Conservation (phyloP, 1,140 invertebrate species). For the Brachionus sp. region DNA sequence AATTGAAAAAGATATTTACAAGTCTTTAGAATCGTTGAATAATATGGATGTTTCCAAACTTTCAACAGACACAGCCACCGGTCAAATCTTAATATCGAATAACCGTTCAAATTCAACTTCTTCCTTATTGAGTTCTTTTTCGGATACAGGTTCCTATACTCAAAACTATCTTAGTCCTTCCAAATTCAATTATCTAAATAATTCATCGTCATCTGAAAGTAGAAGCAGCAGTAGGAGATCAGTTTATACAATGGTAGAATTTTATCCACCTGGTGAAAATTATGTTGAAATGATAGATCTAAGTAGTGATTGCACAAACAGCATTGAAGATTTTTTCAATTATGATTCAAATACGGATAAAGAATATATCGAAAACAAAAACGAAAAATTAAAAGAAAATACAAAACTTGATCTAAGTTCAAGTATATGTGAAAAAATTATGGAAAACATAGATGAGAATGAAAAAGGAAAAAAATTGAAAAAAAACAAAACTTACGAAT, state of each 20-base stretch:
- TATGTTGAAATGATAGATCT: constrained; percentile 14
- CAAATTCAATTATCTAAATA: background rate
- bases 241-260: constrained; percentile 17
- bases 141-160: background rate
- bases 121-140: background rate
- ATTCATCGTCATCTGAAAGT: background rate
- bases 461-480: background rate
- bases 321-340: background rate
- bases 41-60: background rate
- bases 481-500: too few relatives aligned
- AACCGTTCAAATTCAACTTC: background rate
- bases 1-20: background rate
- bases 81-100: background rate
- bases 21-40: background rate
- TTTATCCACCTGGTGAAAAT: background rate
- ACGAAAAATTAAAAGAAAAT: background rate
- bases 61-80: background rate
- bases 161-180: background rate
- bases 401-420: too few relatives aligned
- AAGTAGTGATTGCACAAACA: background rate
- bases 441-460: background rate
- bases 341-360: background rate
- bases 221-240: constrained; percentile 30
- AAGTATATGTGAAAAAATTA: background rate
- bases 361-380: background rate